phyloP scores from a whole-genome alignment of 2,113 vertebrate species.

The Cyanoderma ruficeps region DNA sequence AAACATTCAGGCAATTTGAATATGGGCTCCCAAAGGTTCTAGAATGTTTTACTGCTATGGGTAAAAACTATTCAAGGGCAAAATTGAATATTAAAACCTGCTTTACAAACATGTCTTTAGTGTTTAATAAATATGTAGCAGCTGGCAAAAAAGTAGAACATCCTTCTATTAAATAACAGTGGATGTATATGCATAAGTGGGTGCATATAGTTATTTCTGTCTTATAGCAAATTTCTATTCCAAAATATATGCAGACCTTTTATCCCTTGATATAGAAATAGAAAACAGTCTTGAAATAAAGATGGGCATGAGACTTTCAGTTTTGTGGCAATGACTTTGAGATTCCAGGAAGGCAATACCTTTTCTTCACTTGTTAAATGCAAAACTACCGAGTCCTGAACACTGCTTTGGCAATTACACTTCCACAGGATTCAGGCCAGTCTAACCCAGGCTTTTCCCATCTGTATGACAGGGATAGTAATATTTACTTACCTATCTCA shows the following conservation, averaged over 20 bases:
- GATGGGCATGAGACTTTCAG: neutral
- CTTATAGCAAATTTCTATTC: conserved; percentile 14
- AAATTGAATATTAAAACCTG: conserved; percentile 67
- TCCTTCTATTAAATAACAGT: conserved; percentile 15
- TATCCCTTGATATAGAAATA: conserved; percentile 19
- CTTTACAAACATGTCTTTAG: conserved; percentile 54
- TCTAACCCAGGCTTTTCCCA: neutral
- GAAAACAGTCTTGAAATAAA: conserved; percentile 40
- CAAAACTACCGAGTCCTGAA: neutral
- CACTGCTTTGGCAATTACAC: neutral
- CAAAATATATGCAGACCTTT: conserved; percentile 30
- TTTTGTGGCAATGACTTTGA: neutral
- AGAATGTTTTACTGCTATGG: conserved; percentile 36
- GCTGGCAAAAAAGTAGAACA: conserved; percentile 16
- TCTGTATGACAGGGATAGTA: neutral
- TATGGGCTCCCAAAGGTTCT: conserved; percentile 47
- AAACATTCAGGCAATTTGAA: conserved; percentile 54
- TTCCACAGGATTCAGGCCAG: neutral
- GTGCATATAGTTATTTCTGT: neutral
- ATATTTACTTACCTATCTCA: conserved; percentile 12
- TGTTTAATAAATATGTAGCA: conserved; percentile 65
- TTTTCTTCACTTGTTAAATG: neutral
- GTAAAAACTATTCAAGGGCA: conserved; percentile 69
- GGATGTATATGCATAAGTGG: neutral
- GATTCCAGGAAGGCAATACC: neutral